Base-by-base conservation (phyloP, 92 coral and sea anemone genomes). In the Epizoanthus rinbou region DNA sequence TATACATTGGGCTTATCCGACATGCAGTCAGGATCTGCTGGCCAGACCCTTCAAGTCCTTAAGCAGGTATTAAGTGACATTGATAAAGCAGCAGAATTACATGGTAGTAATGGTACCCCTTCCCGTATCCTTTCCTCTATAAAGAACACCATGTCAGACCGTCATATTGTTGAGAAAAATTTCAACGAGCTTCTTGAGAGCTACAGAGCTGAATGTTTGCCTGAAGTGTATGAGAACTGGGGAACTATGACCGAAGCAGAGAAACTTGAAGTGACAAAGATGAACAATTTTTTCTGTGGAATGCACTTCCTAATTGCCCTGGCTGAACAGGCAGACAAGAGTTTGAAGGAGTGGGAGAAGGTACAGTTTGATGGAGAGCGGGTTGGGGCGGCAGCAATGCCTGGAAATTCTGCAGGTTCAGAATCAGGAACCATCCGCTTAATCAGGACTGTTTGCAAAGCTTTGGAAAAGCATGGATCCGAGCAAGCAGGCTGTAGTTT, bases 251-350 rank as follows among this genome's bases (percentile, higher is more conserved):
- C 65, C 45, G 59, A 60, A 63, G 64, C 24, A 59, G 88, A 85
- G 75, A 57, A 76, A 53, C 21, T 75, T 50, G 76, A 75, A 64
- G 84, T 85, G 43, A 13, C 57, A 52, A 60, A 70, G 84, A 87
- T 87, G 90, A 87, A 83, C 69, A 70, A 87, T 57, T 74, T 86
- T 25, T 86, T 89, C 66, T 82, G 92, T 89, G 92, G 90, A 17
- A 41, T 86, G 78, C 89, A 86, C 65, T 86, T 59, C 65, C 76
- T 89, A 33, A 59, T 89, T 52, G 87, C 84, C 13, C 76, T 89
- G 73, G 92, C 90, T 16, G 93, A 89, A 28, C 90, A 89, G 52
- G 90, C 90, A 14, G 92, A 85, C 41, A 82, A 24, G 39, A 81
- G 85, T 68, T 69, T 89, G 24, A 89, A 89, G 60, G 87, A 74